Conservation (phyloP, 2,888 invertebrate genomes). For the Hyalella azteca region DNA sequence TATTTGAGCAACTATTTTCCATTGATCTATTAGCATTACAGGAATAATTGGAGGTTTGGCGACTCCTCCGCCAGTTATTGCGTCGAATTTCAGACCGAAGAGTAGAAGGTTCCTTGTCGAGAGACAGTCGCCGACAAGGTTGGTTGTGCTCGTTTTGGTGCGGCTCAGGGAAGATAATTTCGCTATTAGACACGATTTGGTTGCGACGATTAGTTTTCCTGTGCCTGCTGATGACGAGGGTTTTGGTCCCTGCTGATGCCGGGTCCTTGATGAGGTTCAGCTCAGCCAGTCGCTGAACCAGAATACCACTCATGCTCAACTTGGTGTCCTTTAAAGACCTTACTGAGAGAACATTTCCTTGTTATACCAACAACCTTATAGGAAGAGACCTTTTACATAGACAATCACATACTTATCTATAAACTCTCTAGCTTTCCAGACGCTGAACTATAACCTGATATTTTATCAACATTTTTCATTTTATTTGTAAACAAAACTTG, state of each 20-base stretch:
- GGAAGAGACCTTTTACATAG: too few relatives aligned
- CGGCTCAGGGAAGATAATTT: background rate
- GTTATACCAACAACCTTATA: too few relatives aligned
- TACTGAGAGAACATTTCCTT: too few relatives aligned
- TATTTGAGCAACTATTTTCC: too few relatives aligned
- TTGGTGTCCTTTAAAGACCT: too few relatives aligned
- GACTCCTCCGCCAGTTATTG: background rate
- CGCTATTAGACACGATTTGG: background rate
- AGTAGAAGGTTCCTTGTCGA: background rate
- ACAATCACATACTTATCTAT: too few relatives aligned
- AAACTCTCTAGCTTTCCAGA: too few relatives aligned
- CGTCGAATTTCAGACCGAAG: background rate
- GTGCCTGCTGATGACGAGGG: slow-evolving; percentile 52
- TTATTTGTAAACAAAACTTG: too few relatives aligned
- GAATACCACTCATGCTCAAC: slow-evolving; percentile 42
- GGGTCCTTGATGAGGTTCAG: slow-evolving; percentile 53
- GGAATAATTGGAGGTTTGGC: background rate
- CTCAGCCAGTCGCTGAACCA: slow-evolving; percentile 51
- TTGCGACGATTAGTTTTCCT: slow-evolving; percentile 16
- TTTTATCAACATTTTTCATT: too few relatives aligned
- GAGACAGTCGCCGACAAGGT: background rate
- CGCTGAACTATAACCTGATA: too few relatives aligned
- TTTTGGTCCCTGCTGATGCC: slow-evolving; percentile 53
- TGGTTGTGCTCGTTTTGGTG: background rate
- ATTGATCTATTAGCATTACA: too few relatives aligned